Conservation (phyloP, 2,113 vertebrate species). For the Cercopithecus mona region DNA sequence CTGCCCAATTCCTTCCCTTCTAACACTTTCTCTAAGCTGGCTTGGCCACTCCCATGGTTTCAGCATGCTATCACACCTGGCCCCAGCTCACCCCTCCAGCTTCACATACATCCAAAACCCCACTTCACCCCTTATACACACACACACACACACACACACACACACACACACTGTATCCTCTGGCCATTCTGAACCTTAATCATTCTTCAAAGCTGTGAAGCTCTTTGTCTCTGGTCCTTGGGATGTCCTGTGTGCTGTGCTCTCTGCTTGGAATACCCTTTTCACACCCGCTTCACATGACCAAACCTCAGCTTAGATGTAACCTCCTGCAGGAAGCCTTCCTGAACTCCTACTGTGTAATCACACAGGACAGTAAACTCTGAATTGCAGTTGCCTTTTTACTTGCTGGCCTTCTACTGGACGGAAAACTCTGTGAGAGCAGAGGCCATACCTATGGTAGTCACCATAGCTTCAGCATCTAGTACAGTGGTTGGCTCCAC, state of each 20-base stretch:
- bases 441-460: neutral
- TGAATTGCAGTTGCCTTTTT: neutral
- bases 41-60: neutral
- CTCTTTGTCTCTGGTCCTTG: neutral
- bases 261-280: neutral
- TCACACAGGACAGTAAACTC: neutral
- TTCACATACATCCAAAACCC: neutral
- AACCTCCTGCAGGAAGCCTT: neutral
- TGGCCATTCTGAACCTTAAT: neutral
- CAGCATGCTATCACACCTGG: neutral
- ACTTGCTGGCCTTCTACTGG: neutral
- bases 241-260: neutral
- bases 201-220: neutral
- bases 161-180: neutral
- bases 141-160: neutral
- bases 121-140: neutral
- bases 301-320: neutral
- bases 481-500: neutral
- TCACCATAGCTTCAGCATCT: neutral
- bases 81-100: neutral
- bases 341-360: neutral
- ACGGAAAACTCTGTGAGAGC: neutral
- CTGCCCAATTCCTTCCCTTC: neutral
- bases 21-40: neutral
- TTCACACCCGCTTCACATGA: neutral